These are phyloP conservation scores for Scaptomyza parva DNA, from an alignment of 2,888 invertebrate genomes.

Conservation along the genomic window DNA sequence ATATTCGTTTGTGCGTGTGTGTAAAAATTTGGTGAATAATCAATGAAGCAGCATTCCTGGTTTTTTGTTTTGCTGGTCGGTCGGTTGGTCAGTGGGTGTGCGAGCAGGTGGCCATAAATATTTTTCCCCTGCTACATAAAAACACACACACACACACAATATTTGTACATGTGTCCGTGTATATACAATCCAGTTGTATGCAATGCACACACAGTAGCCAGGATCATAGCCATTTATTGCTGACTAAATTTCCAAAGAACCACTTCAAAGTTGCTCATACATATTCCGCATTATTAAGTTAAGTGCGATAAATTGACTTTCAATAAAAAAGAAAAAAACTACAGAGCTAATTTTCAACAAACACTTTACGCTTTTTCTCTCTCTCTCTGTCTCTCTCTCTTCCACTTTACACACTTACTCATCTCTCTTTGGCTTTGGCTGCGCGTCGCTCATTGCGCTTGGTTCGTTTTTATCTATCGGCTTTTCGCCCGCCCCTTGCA, in stretches of 20 bases:
- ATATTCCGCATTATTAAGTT: slow-evolving; percentile 1
- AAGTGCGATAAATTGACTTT: slow-evolving; percentile 31
- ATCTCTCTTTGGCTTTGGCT: slow-evolving; percentile 24
- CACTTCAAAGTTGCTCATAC: neutral
- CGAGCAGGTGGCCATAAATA: slow-evolving; percentile 55
- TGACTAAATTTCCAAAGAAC: slow-evolving; percentile 11
- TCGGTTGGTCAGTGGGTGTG: slow-evolving; percentile 45
- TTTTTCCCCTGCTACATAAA: slow-evolving; percentile 16
- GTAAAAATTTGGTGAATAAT: slow-evolving; percentile 73
- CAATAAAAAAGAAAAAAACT: slow-evolving; percentile 18
- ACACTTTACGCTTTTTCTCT: slow-evolving; percentile 18
- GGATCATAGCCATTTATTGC: slow-evolving; percentile 8
- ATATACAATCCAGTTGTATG: slow-evolving; percentile 21
- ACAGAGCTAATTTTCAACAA: slow-evolving; percentile 28
- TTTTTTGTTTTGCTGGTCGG: slow-evolving; percentile 9
- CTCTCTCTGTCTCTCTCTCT: too few relatives aligned
- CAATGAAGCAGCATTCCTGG: slow-evolving; percentile 70
- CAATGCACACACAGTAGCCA: slow-evolving; percentile 21
- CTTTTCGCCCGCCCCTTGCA: slow-evolving; percentile 39
- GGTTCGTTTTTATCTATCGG: slow-evolving; percentile 65
- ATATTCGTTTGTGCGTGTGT: slow-evolving; percentile 11
- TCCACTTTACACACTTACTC: slow-evolving; percentile 2
- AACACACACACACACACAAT: neutral
- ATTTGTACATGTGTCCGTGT: slow-evolving; percentile 3
- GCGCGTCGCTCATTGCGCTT: slow-evolving; percentile 50